Evolutionary conservation across 2,888 invertebrate species (phyloP), one percentile per base, ranked within the genome.

Genomic region (Diarsia rubi): DNA sequence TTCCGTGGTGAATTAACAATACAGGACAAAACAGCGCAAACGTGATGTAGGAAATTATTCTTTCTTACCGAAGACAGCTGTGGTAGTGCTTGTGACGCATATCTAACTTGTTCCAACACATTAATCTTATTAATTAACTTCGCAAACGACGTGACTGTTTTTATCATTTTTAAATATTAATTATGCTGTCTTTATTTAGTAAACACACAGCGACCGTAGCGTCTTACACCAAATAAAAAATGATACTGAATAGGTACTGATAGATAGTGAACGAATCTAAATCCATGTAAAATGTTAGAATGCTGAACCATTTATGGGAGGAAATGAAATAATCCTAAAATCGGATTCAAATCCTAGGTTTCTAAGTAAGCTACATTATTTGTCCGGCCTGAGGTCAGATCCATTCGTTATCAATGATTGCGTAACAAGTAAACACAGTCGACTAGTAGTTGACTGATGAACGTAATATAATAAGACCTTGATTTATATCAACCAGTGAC

Each of bases 61-160:
- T 94, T 69, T 75, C 95, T 94, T 90, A 96, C 96, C 87, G 95
- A 93, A 72, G 96, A 95, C 69, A 96, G 86, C 82, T 95, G 94
- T 47, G 96, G 96, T 37, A 96, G 87, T 9, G 84, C 91, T 78
- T 94, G 91, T 49, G 95, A 93, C 42, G 94, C 91, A 87, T 84
- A 91, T 89, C 94, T 91, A 52, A 91, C 81, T 90, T 94, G 92
- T 69, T 87, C 84, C 54, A 88, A 75, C 84, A 90, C 66, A 84
- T 87, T 84, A 70, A 73, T 82, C 79, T 90, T 92, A 73, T 67
- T 85, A 47, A 90, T 60, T 80, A 86, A 83, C 75, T 86, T 90
- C 70, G 92, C 70, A 67, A 94, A 78, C 49, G 90, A 79, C 31
- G 83, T 78, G 60, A 92, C n/a, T 62, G 92, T 90, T 86, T 90